phyloP scores from a whole-genome alignment of 2,113 vertebrate species.

The Benitochromis conjunctus region DNA sequence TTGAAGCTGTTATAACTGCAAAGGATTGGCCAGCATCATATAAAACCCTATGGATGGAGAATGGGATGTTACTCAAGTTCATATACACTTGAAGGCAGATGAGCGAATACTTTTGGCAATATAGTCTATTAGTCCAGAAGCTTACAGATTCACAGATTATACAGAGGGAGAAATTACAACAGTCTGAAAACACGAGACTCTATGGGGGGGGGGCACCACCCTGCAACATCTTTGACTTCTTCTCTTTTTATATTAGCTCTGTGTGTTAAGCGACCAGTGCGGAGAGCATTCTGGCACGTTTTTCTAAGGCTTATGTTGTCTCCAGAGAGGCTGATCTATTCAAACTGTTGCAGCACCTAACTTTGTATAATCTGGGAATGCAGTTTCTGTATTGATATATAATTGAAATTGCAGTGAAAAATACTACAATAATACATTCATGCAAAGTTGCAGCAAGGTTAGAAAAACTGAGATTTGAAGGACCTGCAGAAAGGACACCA shows the following conservation, averaged over 20 bases:
- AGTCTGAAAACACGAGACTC: not conserved
- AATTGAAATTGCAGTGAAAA: not conserved
- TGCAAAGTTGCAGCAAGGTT: rapidly evolving
- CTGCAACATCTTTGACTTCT: not conserved
- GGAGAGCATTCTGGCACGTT: not conserved
- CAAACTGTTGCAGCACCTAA: not conserved
- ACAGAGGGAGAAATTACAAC: not conserved
- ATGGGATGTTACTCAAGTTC: no score
- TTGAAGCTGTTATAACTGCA: no score
- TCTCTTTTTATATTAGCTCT: not conserved
- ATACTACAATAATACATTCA: not conserved
- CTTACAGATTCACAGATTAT: not conserved
- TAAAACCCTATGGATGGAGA: no score
- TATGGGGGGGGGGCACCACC: no score
- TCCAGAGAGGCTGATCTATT: not conserved
- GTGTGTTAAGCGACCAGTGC: not conserved
- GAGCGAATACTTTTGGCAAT: not conserved
- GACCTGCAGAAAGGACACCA: not conserved
- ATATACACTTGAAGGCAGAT: not conserved
- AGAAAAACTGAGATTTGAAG: not conserved
- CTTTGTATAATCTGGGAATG: not conserved
- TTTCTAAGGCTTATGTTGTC: not conserved
- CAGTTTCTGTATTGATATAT: not conserved
- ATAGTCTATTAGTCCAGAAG: not conserved
- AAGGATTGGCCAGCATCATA: no score